Conservation (phyloP, 2,888 invertebrate genomes). For the Morpho achilles region DNA sequence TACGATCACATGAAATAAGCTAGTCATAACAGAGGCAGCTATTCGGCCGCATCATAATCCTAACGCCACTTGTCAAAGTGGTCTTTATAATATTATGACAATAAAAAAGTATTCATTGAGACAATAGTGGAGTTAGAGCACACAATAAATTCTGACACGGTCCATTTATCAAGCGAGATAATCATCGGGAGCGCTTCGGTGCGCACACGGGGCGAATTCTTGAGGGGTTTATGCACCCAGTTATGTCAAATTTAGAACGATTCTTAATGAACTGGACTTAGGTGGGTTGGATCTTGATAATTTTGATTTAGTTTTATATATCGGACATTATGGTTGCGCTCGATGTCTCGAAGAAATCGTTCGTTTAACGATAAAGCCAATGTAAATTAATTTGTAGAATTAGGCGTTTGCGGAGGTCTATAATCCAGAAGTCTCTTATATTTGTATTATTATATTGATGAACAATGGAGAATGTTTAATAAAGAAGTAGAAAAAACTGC, state of each 20-base stretch:
- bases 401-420: too few relatives aligned
- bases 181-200: conserved; percentile 52
- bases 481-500: too few relatives aligned
- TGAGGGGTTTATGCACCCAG: conserved; percentile 55
- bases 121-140: conserved; percentile 70
- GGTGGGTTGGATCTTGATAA: conserved; percentile 17
- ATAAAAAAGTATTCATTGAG: conserved; percentile 77
- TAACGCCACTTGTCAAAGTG: conserved; percentile 69
- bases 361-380: too few relatives aligned
- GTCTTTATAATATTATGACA: conserved; percentile 68
- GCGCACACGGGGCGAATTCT: conserved; percentile 59
- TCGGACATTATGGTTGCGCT: neutral
- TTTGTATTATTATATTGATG: too few relatives aligned
- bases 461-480: too few relatives aligned
- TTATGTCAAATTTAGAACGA: conserved; percentile 44
- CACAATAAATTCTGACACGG: conserved; percentile 72
- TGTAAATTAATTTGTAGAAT: too few relatives aligned
- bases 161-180: conserved; percentile 74
- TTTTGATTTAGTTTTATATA: conserved; percentile 14
- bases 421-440: too few relatives aligned
- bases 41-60: conserved; percentile 59
- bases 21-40: conserved; percentile 47
- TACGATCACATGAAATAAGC: conserved; percentile 56
- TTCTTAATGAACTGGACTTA: conserved; percentile 25
- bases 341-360: too few relatives aligned